Base-by-base conservation (phyloP, 2,113 vertebrate species). In the Neotragus moschatus region DNA sequence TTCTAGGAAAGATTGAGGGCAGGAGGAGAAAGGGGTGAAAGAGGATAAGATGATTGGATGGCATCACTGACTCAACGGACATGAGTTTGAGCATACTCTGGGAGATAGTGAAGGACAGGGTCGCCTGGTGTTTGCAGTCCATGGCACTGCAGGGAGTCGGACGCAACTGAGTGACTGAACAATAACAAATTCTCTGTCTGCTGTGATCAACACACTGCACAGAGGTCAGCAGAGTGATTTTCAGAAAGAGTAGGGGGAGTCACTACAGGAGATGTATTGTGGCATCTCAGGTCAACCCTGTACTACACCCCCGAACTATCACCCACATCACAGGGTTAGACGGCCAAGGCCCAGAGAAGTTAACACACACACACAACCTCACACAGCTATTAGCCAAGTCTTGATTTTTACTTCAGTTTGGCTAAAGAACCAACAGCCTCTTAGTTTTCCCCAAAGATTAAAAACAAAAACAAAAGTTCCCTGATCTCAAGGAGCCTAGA, bases 181-280 rank as follows among this genome's bases (percentile, higher is more conserved):
- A n/a, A n/a, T n/a, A 43, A 75, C 23, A 75, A 26, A 15, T 6
- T n/a, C n/a, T 15, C 30, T 4, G 4, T 60, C n/a, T 73, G 39
- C 21, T 14, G 0, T 7, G 49, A 7, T n/a, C 33, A 7, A 3
- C 0, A 60, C n/a, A 0, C 45, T 7, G 10, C 2, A 6, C 1
- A 28, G 51, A 13, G 30, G 45, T 26, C 30, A 39, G 23, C 21
- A 19, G 75, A 60, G 49, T 2, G 2, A 39, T 2, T 73, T 73
- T 56, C 21, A 19, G 66, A 28, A 9, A 23, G 81, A 0, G 1
- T 19, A n/a, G n/a, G n/a, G 36, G 15, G 7, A 21, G 7, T 26
- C 7, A 21, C 43, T 0, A 2, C n/a, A 25, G 14, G 23, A 6
- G 39, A 58, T 7, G 15, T 5, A 8, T 17, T 14, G 36, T 5